These are phyloP conservation scores for Tetraodon nigroviridis DNA, from an alignment of 2,113 vertebrate genomes.

Conservation along the genomic window DNA sequence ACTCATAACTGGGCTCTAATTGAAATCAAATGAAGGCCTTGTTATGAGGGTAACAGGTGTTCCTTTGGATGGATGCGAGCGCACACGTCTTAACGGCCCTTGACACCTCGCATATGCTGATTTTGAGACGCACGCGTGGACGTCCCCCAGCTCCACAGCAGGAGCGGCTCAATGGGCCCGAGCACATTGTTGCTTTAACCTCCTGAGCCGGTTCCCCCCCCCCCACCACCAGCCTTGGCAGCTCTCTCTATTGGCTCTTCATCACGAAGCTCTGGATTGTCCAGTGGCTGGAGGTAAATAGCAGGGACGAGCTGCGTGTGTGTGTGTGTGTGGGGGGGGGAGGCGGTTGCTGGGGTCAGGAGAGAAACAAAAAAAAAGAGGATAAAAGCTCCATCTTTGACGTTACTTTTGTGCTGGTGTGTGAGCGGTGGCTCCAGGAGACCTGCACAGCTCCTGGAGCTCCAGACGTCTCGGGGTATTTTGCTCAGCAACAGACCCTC, in stretches of 20 bases:
- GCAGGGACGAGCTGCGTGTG: not conserved
- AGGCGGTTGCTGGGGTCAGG: conserved; percentile 25
- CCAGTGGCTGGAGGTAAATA: conserved; percentile 48
- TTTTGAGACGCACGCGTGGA: conserved; percentile 27
- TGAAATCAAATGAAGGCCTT: conserved; percentile 55
- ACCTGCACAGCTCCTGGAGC: conserved; percentile 42
- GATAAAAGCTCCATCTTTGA: conserved; percentile 58
- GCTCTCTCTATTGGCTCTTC: conserved; percentile 73
- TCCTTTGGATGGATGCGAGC: conserved; percentile 51
- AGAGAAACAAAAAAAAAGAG: conserved; percentile 65
- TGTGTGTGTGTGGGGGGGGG: conserved; percentile 35
- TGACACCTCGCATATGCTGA: conserved; percentile 55
- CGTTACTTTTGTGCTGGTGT: conserved; percentile 61
- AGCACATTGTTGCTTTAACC: conserved; percentile 77
- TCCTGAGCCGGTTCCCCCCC: conserved; percentile 73
- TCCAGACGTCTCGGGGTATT: conserved; percentile 71
- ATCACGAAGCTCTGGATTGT: conserved; percentile 65
- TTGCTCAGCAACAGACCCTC: conserved; percentile 39
- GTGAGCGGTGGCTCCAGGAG: conserved; percentile 51
- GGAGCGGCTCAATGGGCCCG: conserved; percentile 64
- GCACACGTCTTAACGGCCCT: conserved; percentile 66
- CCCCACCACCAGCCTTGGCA: conserved; percentile 69
- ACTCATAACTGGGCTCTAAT: conserved; percentile 54
- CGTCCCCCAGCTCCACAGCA: conserved; percentile 57
- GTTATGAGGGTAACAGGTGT: conserved; percentile 63